Conservation (phyloP, 2,888 invertebrate genomes). For the Amiota communis region DNA sequence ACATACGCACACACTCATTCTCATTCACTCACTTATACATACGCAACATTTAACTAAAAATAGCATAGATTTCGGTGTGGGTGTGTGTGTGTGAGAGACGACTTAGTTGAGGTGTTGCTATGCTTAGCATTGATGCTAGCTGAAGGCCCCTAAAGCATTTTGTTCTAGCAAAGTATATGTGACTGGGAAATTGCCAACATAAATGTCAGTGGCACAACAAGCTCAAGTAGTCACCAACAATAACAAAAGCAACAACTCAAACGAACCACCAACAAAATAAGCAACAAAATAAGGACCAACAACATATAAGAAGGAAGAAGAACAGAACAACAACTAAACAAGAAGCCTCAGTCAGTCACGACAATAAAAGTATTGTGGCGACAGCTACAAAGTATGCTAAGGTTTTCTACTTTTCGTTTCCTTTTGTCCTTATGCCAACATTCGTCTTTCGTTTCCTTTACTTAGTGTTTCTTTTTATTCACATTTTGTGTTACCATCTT, state of each 20-base stretch:
- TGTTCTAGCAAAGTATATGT: conserved; percentile 31
- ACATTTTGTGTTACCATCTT: conserved; percentile 12
- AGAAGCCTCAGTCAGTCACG: background rate
- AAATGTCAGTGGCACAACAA: conserved; percentile 60
- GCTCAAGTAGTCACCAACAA: background rate
- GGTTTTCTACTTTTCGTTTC: conserved; percentile 37
- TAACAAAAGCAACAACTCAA: background rate
- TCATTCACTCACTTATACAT: background rate
- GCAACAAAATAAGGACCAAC: background rate
- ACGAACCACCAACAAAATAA: background rate
- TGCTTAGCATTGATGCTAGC: conserved; percentile 41
- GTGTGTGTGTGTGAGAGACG: conserved; percentile 38
- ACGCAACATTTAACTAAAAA: conserved; percentile 48
- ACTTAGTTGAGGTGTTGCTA: conserved; percentile 63
- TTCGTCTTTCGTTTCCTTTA: no score
- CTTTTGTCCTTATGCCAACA: conserved; percentile 13
- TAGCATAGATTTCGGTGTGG: background rate
- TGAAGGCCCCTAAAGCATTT: conserved; percentile 7
- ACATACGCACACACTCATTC: background rate
- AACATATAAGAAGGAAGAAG: conserved; percentile 22
- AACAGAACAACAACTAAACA: conserved; percentile 21
- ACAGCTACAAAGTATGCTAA: conserved; percentile 20
- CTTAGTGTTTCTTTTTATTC: no score
- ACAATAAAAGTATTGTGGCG: conserved; percentile 11
- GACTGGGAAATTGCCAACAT: conserved; percentile 67